These are phyloP conservation scores for Dorcus parallelipipedus DNA, from an alignment of 2,888 invertebrate genomes.

Conservation along the genomic window DNA sequence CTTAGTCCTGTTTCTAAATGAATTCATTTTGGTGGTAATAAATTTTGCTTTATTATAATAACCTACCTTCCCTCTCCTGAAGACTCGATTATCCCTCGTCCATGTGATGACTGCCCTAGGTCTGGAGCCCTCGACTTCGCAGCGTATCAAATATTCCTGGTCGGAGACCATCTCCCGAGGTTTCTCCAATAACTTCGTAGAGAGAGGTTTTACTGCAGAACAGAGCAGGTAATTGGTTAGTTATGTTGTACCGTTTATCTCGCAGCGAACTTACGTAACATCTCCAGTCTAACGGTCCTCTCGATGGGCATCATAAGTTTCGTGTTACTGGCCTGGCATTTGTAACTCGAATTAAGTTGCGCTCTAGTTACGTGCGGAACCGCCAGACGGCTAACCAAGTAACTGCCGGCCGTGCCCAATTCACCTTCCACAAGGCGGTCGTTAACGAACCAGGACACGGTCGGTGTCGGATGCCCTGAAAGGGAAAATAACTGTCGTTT, in stretches of 20 bases:
- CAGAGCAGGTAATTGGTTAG: constrained; percentile 5
- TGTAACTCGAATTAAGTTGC: constrained; percentile 81
- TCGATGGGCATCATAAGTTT: constrained; percentile 81
- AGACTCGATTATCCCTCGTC: constrained; percentile 77
- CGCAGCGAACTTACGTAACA: constrained; percentile 67
- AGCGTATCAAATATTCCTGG: constrained; percentile 73
- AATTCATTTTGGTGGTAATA: too few species aligned
- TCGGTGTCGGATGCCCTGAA: constrained; percentile 77
- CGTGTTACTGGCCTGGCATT: constrained; percentile 84
- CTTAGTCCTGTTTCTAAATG: too few species aligned
- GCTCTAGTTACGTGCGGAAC: constrained; percentile 70
- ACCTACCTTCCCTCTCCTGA: constrained; percentile 71
- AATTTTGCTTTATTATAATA: too few species aligned
- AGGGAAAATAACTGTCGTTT: constrained; percentile 12
- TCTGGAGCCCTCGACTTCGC: constrained; percentile 80
- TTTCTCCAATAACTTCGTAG: constrained; percentile 74
- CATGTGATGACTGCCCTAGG: constrained; percentile 82
- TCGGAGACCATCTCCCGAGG: constrained; percentile 75
- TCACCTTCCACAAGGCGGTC: constrained; percentile 68
- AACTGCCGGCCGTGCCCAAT: constrained; percentile 67
- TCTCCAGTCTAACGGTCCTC: constrained; percentile 76
- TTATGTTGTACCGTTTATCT: neutral
- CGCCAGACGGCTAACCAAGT: constrained; percentile 76
- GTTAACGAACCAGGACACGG: constrained; percentile 81
- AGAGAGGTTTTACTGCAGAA: constrained; percentile 73